These are phyloP conservation scores for Monopterus albus DNA, from an alignment of 2,113 vertebrate genomes.

Conservation along the genomic window DNA sequence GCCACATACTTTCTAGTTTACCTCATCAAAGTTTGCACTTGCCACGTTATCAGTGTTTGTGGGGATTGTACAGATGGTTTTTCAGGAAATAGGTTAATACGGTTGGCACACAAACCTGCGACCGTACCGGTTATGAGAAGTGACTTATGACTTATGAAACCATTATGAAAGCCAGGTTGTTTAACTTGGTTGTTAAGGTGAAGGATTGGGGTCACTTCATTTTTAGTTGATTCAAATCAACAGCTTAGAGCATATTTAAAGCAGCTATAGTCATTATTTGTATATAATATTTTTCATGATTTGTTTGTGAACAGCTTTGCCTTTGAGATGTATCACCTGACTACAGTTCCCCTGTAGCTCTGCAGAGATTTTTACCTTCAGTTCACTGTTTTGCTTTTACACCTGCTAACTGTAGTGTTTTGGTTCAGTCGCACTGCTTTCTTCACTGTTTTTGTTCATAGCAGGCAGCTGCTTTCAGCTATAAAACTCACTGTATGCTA, in stretches of 20 bases:
- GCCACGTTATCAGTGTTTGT: conserved; percentile 27
- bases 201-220: conserved; percentile 3
- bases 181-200: neutral
- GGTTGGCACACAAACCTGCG: conserved; percentile 24
- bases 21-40: conserved; percentile 29
- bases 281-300: neutral
- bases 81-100: conserved; percentile 43
- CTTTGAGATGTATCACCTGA: neutral
- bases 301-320: neutral
- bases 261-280: neutral
- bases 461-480: neutral
- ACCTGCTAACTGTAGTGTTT: neutral
- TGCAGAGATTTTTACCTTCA: neutral
- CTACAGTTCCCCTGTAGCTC: neutral
- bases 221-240: neutral
- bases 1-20: conserved; percentile 13
- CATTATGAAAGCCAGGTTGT: conserved; percentile 34
- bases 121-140: conserved; percentile 14
- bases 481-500: neutral
- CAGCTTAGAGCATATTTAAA: neutral
- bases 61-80: conserved; percentile 19
- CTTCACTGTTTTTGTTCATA: neutral
- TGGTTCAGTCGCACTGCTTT: neutral
- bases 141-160: conserved; percentile 34
- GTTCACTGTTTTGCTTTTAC: neutral